Evolutionary conservation across 2,113 vertebrate genomes (phyloP).

Genomic region (Rhinolophus sinicus): DNA sequence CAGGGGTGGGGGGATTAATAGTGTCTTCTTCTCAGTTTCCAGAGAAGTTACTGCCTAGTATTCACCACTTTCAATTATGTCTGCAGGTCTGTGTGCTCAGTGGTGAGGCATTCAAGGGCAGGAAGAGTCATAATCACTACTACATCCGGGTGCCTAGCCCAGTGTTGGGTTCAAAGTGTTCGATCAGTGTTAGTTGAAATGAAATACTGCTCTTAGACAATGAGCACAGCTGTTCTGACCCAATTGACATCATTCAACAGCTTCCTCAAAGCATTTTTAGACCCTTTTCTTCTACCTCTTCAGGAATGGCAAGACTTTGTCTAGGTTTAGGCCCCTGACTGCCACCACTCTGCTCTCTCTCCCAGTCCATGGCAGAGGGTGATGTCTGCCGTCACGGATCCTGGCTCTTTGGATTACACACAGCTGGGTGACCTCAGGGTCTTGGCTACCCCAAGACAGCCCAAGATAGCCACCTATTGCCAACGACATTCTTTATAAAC

Average conservation of each 20-base stretch:
- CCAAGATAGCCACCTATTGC: background rate
- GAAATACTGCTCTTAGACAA: background rate
- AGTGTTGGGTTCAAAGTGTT: background rate
- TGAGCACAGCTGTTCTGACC: background rate
- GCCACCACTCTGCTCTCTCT: background rate
- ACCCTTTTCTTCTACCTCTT: background rate
- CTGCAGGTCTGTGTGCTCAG: background rate
- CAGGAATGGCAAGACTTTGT: background rate
- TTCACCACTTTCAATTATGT: background rate
- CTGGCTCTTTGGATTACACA: background rate
- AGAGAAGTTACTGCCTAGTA: background rate
- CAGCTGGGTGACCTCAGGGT: background rate
- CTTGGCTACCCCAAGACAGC: background rate
- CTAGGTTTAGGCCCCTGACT: background rate
- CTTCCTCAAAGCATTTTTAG: background rate
- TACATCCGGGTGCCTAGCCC: too few species aligned
- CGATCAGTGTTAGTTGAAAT: background rate
- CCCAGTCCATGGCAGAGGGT: background rate
- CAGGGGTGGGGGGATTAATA: rapidly evolving
- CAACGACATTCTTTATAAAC: background rate
- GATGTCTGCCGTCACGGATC: background rate
- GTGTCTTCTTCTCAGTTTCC: background rate
- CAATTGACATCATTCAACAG: rapidly evolving
- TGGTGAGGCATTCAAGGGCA: background rate
- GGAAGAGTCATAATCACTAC: background rate